Evolutionary conservation across 2,888 invertebrate species (phyloP).

Genomic region (Oxyteleia sp.): DNA sequence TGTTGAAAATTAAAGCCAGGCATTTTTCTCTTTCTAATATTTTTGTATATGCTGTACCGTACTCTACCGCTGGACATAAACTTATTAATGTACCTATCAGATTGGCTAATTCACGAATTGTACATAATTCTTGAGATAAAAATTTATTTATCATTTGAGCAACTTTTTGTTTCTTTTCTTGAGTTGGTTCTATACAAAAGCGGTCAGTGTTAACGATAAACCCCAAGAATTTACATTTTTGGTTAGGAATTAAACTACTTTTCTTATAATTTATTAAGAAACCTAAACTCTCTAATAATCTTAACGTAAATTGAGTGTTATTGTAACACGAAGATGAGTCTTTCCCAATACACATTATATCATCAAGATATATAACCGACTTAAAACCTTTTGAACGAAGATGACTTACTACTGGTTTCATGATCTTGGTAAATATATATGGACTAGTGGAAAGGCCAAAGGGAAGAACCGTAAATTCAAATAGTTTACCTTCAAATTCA

Average conservation of each 20-base stretch:
- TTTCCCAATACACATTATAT: slow-evolving; percentile 16
- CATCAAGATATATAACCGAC: slow-evolving; percentile 32
- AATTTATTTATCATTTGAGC: too few relatives aligned
- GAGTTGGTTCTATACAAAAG: too few relatives aligned
- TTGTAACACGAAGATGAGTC: not conserved
- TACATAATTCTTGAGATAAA: too few relatives aligned
- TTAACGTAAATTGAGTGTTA: not conserved
- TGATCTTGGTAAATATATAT: slow-evolving; percentile 32
- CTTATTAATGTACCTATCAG: not conserved
- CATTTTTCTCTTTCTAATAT: slow-evolving; percentile 20
- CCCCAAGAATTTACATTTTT: not conserved
- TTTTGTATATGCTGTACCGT: slow-evolving; percentile 21
- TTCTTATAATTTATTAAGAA: not conserved
- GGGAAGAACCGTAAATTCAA: slow-evolving; percentile 28
- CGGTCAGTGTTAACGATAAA: too few relatives aligned
- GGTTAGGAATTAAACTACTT: not conserved
- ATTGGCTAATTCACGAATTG: not conserved
- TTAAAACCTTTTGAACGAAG: slow-evolving; percentile 8
- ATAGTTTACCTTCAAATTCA: slow-evolving; percentile 15
- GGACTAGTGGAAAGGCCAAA: slow-evolving; percentile 34
- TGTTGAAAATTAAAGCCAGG: slow-evolving; percentile 12
- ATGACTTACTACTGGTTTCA: slow-evolving; percentile 11
- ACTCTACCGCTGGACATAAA: not conserved
- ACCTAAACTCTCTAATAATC: not conserved
- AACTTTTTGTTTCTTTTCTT: too few relatives aligned